Conservation (phyloP, 30 jellyfish, hydroid and myxozoan species). For the Turritopsis dohrnii region DNA sequence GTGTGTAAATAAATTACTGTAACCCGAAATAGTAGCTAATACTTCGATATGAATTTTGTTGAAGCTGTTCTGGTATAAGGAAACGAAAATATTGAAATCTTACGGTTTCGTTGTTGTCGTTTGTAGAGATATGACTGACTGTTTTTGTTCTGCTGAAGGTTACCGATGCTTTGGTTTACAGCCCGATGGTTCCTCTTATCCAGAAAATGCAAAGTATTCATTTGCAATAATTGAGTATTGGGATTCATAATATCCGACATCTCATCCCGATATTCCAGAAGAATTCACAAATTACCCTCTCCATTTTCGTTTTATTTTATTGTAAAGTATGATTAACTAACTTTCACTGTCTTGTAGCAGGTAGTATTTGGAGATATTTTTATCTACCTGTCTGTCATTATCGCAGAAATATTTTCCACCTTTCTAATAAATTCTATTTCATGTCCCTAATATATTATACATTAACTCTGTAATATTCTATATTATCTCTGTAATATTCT, state of each 20-base stretch:
- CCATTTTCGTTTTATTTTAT: not conserved
- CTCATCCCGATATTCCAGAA: not conserved
- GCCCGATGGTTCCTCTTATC: conserved; percentile 6
- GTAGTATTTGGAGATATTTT: not conserved
- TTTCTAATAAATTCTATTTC: not conserved
- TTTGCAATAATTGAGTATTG: not conserved
- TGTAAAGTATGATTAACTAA: not conserved
- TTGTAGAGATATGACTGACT: no score
- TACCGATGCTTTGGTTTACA: conserved; percentile 1
- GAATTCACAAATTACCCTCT: not conserved
- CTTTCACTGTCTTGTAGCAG: not conserved
- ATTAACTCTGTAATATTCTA: not conserved
- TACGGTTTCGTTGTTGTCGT: no score
- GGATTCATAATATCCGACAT: not conserved
- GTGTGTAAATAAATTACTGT: not conserved
- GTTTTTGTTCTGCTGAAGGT: not conserved
- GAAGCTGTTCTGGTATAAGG: no score
- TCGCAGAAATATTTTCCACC: not conserved
- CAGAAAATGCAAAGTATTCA: conserved; percentile 8
- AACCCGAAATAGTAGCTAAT: not conserved
- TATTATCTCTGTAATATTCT: not conserved
- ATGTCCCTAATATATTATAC: not conserved
- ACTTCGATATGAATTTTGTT: not conserved
- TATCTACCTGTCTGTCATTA: not conserved
- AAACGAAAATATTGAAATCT: no score